Conservation (phyloP, 2,888 invertebrate genomes). For the Harpagoxenus sublaevis region DNA sequence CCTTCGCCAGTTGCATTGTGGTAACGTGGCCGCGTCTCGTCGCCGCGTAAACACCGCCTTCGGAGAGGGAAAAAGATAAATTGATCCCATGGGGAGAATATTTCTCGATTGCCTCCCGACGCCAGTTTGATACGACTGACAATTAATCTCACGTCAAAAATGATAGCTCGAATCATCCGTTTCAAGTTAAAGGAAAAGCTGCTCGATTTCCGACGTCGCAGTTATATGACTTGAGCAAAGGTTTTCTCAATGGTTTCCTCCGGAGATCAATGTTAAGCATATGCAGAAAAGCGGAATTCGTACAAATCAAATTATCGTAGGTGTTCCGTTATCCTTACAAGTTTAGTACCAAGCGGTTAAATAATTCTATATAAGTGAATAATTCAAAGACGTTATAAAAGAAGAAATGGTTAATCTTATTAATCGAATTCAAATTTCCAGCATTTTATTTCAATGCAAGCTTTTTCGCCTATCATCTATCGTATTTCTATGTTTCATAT, state of each 20-base stretch:
- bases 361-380: not conserved
- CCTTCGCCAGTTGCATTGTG: slow-evolving; percentile 68
- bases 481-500: not conserved
- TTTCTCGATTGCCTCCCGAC: not conserved
- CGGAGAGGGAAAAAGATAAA: not conserved
- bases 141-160: slow-evolving; percentile 19
- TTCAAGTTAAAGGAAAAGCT: not conserved
- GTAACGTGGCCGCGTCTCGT: not conserved
- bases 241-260: not conserved
- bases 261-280: not conserved
- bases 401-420: not conserved
- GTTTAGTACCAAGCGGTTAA: not conserved
- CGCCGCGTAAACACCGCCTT: not conserved
- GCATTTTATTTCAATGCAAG: not conserved
- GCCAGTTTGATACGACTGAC: not conserved
- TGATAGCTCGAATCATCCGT: not conserved
- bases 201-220: slow-evolving; percentile 25
- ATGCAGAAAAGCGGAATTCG: not conserved
- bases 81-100: not conserved
- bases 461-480: not conserved
- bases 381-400: not conserved
- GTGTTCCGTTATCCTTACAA: not conserved
- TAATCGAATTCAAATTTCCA: not conserved
- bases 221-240: not conserved
- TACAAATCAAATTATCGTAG: not conserved